Evolutionary conservation across 1,140 invertebrate species (phyloP).

Genomic region (Galleria mellonella): DNA sequence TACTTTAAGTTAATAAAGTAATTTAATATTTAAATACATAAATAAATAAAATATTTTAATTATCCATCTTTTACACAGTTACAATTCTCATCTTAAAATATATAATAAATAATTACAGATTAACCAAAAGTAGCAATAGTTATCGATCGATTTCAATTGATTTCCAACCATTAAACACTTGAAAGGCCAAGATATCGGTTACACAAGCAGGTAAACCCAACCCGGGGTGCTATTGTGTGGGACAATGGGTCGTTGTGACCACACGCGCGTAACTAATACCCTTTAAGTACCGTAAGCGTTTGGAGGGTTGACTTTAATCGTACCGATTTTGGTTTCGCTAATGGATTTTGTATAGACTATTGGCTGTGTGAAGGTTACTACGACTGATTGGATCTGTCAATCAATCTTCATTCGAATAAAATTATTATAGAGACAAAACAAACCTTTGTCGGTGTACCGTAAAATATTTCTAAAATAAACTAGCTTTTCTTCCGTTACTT

Average conservation of each 20-base stretch:
- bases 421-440: too few relatives aligned
- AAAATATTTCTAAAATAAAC: too few relatives aligned
- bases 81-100: not conserved
- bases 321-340: slow-evolving; percentile 21
- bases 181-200: not conserved
- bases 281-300: slow-evolving; percentile 20
- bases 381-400: too few relatives aligned
- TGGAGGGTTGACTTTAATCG: slow-evolving; percentile 28
- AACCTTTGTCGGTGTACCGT: too few relatives aligned
- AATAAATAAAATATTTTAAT: too few relatives aligned
- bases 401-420: too few relatives aligned
- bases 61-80: not conserved
- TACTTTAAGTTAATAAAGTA: too few relatives aligned
- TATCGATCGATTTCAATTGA: slow-evolving; percentile 7
- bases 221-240: slow-evolving; percentile 19
- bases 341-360: slow-evolving; percentile 13
- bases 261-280: slow-evolving; percentile 42
- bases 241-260: slow-evolving; percentile 27
- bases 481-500: too few relatives aligned
- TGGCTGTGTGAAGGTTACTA: too few relatives aligned
- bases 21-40: too few relatives aligned
- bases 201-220: slow-evolving; percentile 9
- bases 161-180: slow-evolving; percentile 9
- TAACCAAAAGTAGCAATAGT: too few relatives aligned
- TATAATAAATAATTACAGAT: too few relatives aligned